These are phyloP conservation scores for Blastobasis adustella DNA, from an alignment of 2,888 invertebrate species.

Conservation along the genomic window DNA sequence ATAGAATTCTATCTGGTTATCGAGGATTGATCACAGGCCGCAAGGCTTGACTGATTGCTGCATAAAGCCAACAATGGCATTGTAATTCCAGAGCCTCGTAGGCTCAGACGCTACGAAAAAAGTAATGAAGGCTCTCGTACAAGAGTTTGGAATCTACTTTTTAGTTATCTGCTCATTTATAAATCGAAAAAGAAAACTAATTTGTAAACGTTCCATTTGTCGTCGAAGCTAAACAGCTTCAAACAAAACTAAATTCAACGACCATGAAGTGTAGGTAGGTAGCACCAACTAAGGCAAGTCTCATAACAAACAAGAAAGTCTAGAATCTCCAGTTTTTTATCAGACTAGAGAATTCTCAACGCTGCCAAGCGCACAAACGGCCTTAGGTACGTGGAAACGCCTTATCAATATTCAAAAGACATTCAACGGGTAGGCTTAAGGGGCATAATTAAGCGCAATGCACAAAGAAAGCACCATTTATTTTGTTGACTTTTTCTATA, in stretches of 20 bases:
- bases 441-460: neutral
- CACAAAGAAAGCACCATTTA: too few relatives aligned
- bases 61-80: constrained; percentile 24
- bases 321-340: constrained; percentile 5
- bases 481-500: too few relatives aligned
- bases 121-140: constrained; percentile 16
- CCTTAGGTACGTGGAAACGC: neutral
- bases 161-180: too few relatives aligned
- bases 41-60: constrained; percentile 28
- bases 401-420: constrained; percentile 7
- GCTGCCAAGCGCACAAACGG: neutral
- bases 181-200: too few relatives aligned
- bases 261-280: too few relatives aligned
- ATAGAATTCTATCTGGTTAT: constrained; percentile 14
- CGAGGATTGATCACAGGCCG: constrained; percentile 18
- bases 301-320: constrained; percentile 4
- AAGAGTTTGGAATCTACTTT: too few relatives aligned
- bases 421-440: neutral
- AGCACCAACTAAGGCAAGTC: too few relatives aligned
- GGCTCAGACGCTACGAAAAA: constrained; percentile 11
- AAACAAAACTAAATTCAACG: too few relatives aligned
- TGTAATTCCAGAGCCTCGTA: constrained; percentile 25
- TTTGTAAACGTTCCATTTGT: too few relatives aligned
- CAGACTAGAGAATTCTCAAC: neutral
- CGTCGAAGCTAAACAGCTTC: too few relatives aligned